A percentile compares a stretch with the other conserved stretches of the same genome.
phyloP scores from a whole-genome alignment of 2,797 vertebrate species.

The Sebastiscus tertius region DNA sequence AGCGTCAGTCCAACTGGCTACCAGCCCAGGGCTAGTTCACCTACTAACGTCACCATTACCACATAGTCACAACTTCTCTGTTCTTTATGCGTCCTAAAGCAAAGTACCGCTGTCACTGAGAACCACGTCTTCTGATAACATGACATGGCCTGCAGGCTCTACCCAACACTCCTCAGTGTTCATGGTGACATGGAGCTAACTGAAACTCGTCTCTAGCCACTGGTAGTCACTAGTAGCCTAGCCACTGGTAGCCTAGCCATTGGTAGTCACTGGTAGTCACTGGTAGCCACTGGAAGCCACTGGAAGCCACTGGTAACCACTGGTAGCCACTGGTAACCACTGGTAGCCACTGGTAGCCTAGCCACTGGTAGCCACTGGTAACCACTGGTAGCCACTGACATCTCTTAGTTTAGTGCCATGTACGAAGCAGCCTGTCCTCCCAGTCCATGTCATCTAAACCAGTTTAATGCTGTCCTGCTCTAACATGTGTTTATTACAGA shows the following conservation, averaged over 20 bases:
- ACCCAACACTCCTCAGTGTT: not conserved
- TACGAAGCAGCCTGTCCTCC: not conserved
- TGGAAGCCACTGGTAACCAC: no score
- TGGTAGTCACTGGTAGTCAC: no score
- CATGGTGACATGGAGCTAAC: constrained; percentile 10
- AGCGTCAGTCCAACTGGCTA: not conserved
- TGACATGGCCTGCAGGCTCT: not conserved
- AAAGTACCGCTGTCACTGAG: not conserved
- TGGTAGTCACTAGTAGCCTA: no score
- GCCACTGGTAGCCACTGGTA: no score
- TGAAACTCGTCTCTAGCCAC: not conserved
- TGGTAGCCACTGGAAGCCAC: no score
- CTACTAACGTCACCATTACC: not conserved
- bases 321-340: no score
- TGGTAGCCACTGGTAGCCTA: no score
- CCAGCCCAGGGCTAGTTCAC: no score
- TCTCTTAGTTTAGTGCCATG: not conserved
- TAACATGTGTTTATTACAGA: constrained; percentile 71
- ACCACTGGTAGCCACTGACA: no score
- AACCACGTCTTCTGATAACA: not conserved
- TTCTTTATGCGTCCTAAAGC: not conserved
- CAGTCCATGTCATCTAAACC: not conserved
- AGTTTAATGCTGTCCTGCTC: not conserved
- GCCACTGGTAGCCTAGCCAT: no score
- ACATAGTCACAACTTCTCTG: not conserved